Conservation (phyloP, 2,888 invertebrate species). For the Athripsodes cinereus region DNA sequence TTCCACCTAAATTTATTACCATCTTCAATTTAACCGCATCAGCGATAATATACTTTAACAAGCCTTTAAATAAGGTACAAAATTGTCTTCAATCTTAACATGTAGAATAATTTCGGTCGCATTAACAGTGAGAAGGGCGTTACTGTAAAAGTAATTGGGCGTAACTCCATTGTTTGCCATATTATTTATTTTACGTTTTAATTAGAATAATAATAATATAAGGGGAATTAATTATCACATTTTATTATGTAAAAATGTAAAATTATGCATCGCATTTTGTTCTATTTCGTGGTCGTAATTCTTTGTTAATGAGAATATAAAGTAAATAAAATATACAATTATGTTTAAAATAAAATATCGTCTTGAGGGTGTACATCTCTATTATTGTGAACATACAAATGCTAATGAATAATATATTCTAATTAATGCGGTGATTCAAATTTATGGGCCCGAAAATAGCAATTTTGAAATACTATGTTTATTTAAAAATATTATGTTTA, state of each 20-base stretch:
- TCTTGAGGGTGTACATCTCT: neutral
- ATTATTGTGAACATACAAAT: no score
- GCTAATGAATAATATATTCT: no score
- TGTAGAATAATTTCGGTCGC: neutral
- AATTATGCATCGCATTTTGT: neutral
- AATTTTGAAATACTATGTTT: no score
- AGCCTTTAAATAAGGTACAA: neutral
- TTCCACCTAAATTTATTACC: neutral
- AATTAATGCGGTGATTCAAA: no score
- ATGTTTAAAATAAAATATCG: neutral
- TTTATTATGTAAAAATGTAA: neutral
- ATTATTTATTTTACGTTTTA: slow-evolving; percentile 2
- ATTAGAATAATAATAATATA: neutral
- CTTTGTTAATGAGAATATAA: neutral
- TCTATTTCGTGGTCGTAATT: neutral
- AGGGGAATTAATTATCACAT: neutral
- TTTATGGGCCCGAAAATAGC: no score
- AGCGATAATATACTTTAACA: neutral
- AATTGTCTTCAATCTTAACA: no score
- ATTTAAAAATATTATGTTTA: no score
- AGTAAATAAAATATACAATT: neutral
- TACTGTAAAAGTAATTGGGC: neutral
- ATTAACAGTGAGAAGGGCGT: neutral
- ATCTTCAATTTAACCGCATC: neutral
- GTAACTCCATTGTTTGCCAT: neutral